A percentile compares a stretch with the other conserved stretches of the same genome.
phyloP scores from a whole-genome alignment of 2,113 vertebrate genomes.

The Leptobrachium leishanense region DNA sequence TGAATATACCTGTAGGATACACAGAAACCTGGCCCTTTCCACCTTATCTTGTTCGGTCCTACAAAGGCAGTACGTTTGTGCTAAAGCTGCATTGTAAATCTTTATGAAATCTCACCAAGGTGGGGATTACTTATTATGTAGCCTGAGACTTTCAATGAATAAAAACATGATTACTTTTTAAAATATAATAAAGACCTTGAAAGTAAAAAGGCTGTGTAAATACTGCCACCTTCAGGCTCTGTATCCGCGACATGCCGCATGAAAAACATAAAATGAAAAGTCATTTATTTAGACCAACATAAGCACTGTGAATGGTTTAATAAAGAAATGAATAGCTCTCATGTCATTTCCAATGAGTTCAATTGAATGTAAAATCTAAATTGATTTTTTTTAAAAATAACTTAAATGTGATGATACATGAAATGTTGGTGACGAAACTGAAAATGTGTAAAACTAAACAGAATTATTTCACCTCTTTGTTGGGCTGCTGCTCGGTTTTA shows the following conservation, averaged over 20 bases:
- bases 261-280: neutral
- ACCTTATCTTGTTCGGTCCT: slow-evolving; percentile 37
- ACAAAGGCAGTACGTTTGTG: slow-evolving; percentile 45
- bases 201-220: slow-evolving; percentile 50
- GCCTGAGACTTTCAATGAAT: slow-evolving; percentile 35
- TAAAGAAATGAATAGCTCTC: too few relatives aligned
- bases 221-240: slow-evolving; percentile 65
- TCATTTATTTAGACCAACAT: neutral
- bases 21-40: slow-evolving; percentile 42
- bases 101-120: slow-evolving; percentile 47
- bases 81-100: slow-evolving; percentile 28
- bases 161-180: slow-evolving; percentile 34
- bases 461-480: too few relatives aligned
- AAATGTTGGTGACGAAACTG: too few relatives aligned
- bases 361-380: too few relatives aligned
- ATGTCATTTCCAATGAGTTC: too few relatives aligned
- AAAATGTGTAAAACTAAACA: too few relatives aligned
- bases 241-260: neutral
- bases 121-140: slow-evolving; percentile 50
- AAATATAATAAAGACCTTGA: slow-evolving; percentile 39
- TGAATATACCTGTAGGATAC: slow-evolving; percentile 40
- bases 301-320: too few relatives aligned
- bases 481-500: too few relatives aligned
- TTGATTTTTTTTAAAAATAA: too few relatives aligned
- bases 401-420: too few relatives aligned